Base-by-base conservation (phyloP, 2,797 vertebrate species). In the Melanogrammus aeglefinus region DNA sequence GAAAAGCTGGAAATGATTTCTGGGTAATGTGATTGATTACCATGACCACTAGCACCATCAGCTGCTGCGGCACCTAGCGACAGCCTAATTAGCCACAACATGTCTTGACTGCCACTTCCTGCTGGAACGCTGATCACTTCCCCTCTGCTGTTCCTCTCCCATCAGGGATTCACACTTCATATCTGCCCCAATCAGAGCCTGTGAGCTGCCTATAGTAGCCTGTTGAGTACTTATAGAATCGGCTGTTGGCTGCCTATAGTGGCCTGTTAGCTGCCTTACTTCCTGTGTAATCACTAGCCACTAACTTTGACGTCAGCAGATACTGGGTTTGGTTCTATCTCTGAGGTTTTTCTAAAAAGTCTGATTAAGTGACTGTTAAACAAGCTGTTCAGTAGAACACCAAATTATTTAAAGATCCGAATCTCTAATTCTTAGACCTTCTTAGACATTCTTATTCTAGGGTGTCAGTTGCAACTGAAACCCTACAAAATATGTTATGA, bases 101-200 rank as follows among this genome's bases (percentile, higher is more conserved):
- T n/a, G 57, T 18, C 57, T 24, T 14, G 21, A 27, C 70, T 51
- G n/a, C 57, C 57, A 63, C 57, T 63, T 63, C 57, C 57, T 63
- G 57, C 57, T 63, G 57, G n/a, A 63, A n/a, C 57, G n/a, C 57
- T 63, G 57, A 24, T 63, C 57, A 63, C 57, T 24, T 63, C 57
- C 41, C 41, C 41, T 44, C 41, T 44, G 41, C 41, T 44, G 10
- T 44, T 44, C 41, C 41, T 16, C 57, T 24, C 57, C 9, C 57
- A 63, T 63, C 57, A 63, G 57, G 57, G n/a, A 10, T 63, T 63
- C 47, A 57, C 47, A 57, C 47, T 21, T 14, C 57, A 57, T 18
- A 57, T 57, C 18, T 63, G 57, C 57, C n/a, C 57, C 16, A 18
- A 6, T 57, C 18, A 4, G 4, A 21, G 47, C 47, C 47, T 57